phyloP scores from a whole-genome alignment of 2,113 vertebrate genomes.

The Pygoscelis adeliae region DNA sequence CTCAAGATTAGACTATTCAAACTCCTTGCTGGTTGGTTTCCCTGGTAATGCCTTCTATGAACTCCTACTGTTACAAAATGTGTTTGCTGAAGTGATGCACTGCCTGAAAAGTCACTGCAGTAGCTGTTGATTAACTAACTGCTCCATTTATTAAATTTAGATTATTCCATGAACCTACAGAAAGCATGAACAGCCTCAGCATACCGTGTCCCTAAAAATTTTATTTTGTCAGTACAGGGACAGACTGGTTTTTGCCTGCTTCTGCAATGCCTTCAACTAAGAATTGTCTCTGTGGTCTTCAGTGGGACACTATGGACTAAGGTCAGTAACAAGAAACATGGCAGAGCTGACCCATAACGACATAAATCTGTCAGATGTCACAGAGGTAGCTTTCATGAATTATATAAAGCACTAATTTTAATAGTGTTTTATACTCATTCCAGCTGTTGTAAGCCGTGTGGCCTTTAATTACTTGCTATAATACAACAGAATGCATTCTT shows the following conservation, averaged over 20 bases:
- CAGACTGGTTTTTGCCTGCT: not conserved
- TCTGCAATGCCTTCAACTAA: not conserved
- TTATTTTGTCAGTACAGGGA: not conserved
- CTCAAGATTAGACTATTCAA: constrained; percentile 30
- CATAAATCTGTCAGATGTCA: not conserved
- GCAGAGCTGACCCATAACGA: not conserved
- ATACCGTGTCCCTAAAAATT: not conserved
- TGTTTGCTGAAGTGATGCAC: not conserved
- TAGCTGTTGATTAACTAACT: constrained; percentile 5
- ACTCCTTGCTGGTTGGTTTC: constrained; percentile 10
- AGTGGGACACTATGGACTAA: not conserved
- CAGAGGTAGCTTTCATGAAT: not conserved
- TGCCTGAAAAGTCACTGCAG: not conserved
- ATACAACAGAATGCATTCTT: not conserved
- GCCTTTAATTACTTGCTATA: not conserved
- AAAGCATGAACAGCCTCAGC: not conserved
- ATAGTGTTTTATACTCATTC: not conserved
- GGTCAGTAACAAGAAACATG: not conserved
- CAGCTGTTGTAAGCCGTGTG: not conserved
- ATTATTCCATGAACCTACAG: not conserved
- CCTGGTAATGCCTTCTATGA: constrained; percentile 6
- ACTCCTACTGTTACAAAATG: not conserved
- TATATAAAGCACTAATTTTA: not conserved
- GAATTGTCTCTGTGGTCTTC: not conserved
- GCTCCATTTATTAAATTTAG: not conserved